These are phyloP conservation scores for Aelia acuminata DNA, from an alignment of 2,888 invertebrate genomes.

Conservation along the genomic window DNA sequence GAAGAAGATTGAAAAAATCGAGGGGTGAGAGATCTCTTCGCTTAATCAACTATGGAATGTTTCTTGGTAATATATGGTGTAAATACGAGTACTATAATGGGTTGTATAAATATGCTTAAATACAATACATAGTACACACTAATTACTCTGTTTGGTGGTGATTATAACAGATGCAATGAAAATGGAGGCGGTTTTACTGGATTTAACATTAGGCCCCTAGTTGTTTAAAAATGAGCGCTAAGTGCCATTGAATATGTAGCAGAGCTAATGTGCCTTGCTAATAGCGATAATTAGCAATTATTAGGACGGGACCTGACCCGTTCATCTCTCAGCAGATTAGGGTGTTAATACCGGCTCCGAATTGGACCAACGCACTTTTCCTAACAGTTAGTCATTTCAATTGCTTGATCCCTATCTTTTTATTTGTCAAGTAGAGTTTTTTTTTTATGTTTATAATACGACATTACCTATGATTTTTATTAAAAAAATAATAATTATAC, in stretches of 20 bases:
- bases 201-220: not conserved
- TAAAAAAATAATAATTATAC: too few species aligned
- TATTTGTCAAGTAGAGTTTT: not conserved
- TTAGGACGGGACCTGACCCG: not conserved
- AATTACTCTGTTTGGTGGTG: too few species aligned
- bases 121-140: too few species aligned
- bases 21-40: too few species aligned
- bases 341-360: not conserved
- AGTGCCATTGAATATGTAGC: constrained; percentile 34
- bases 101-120: too few species aligned
- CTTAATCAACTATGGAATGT: too few species aligned
- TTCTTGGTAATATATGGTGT: too few species aligned
- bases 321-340: not conserved
- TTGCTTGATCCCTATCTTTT: not conserved
- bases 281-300: constrained; percentile 22
- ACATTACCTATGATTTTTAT: too few species aligned
- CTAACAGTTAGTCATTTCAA: not conserved
- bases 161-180: too few species aligned
- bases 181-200: not conserved
- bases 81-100: too few species aligned
- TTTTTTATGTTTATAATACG: too few species aligned
- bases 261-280: constrained; percentile 36
- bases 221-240: not conserved
- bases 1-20: too few species aligned
- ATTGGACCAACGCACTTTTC: not conserved